Percentiles rank a stretch among this genome's conserved stretches.
These are phyloP conservation scores for Sandelia bainsii DNA, from an alignment of 2,797 vertebrate genomes.

Conservation along the genomic window DNA sequence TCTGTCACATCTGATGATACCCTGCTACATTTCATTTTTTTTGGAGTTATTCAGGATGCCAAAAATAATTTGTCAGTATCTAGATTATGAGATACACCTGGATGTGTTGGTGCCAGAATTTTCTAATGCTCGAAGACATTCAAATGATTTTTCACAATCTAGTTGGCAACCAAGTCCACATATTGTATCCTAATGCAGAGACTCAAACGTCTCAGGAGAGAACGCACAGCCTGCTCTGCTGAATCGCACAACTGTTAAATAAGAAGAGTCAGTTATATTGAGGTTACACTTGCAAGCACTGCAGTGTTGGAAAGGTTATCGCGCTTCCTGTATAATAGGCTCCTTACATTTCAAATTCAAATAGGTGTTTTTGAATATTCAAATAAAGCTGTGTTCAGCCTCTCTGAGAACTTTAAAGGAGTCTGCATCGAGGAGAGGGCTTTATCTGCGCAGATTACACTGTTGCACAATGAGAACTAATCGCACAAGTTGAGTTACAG, in stretches of 20 bases:
- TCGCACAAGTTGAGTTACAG: constrained; percentile 70
- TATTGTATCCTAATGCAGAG: constrained; percentile 17
- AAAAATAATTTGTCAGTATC: constrained; percentile 51
- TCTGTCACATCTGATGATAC: constrained; percentile 50
- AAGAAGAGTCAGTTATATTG: constrained; percentile 39
- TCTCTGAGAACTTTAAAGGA: constrained; percentile 68
- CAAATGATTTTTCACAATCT: constrained; percentile 26
- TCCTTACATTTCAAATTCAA: constrained; percentile 74
- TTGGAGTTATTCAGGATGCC: constrained; percentile 30
- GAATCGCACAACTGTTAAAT: constrained; percentile 26
- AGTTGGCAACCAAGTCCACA: constrained; percentile 11
- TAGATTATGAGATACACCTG: constrained; percentile 44
- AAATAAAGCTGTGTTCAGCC: constrained; percentile 63
- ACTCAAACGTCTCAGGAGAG: constrained; percentile 32
- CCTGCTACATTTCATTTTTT: constrained; percentile 42
- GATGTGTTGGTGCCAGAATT: constrained; percentile 14
- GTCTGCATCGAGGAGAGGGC: constrained; percentile 56
- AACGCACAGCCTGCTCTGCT: constrained; percentile 32
- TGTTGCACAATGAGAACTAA: constrained; percentile 75
- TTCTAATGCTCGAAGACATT: constrained; percentile 33
- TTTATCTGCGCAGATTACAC: constrained; percentile 73
- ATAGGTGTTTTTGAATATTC: constrained; percentile 77
- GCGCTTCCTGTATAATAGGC: constrained; percentile 49
- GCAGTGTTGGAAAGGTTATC: constrained; percentile 66
- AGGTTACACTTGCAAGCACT: constrained; percentile 35